Evolutionary conservation across 2,113 vertebrate genomes (phyloP).

Genomic region (Ictalurus punctatus): DNA sequence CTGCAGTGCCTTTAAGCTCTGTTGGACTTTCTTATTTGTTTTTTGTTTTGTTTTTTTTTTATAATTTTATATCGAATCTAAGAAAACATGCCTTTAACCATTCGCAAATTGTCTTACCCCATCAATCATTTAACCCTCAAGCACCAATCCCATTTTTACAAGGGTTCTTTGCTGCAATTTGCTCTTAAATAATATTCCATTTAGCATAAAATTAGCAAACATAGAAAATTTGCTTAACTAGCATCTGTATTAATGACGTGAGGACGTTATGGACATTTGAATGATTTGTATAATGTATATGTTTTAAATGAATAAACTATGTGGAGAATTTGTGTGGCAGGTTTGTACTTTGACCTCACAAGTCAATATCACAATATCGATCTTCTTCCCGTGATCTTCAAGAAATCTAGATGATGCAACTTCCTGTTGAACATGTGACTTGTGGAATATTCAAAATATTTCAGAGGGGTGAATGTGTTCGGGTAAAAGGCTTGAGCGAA

Average conservation of each 20-base stretch:
- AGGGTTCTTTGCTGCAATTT: background rate
- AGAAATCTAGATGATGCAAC: background rate
- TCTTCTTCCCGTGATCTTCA: background rate
- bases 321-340: background rate
- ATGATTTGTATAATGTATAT: background rate
- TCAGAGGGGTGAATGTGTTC: no score
- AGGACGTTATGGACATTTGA: background rate
- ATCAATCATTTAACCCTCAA: no score
- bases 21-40: background rate
- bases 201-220: background rate
- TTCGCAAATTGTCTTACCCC: background rate
- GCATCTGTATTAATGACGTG: background rate
- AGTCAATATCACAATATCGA: background rate
- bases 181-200: background rate
- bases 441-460: background rate
- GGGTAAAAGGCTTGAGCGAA: no score
- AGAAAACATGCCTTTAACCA: background rate
- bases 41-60: background rate
- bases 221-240: background rate
- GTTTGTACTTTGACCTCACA: background rate
- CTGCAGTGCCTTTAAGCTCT: background rate
- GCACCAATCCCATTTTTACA: background rate
- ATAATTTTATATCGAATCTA: background rate
- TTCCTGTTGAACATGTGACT: background rate
- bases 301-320: background rate